These are phyloP conservation scores for Acanthacorydalis orientalis DNA, from an alignment of 2,888 invertebrate genomes.

Conservation along the genomic window DNA sequence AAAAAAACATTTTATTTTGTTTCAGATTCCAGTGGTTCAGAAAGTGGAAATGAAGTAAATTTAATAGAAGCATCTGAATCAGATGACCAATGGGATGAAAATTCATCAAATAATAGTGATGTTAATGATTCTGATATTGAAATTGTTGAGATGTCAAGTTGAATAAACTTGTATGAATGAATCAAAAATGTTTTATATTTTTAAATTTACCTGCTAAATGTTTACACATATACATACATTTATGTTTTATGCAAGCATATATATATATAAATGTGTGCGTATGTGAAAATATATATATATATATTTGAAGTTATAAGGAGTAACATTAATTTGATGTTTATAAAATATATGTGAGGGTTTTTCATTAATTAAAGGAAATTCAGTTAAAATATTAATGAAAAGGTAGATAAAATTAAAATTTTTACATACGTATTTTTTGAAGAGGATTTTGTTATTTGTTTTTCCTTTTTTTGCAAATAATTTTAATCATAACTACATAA, in stretches of 20 bases:
- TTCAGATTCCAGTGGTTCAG: conserved; percentile 21
- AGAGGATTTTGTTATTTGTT: too few relatives aligned
- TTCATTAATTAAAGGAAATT: too few relatives aligned
- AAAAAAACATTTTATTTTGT: conserved; percentile 8
- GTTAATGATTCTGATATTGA: conserved; percentile 8
- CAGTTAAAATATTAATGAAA: too few relatives aligned
- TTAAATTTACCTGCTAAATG: not conserved
- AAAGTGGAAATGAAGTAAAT: conserved; percentile 19
- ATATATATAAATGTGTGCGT: not conserved
- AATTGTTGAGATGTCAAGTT: conserved; percentile 4
- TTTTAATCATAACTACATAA: too few relatives aligned
- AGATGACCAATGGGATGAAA: conserved; percentile 24
- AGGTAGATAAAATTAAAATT: too few relatives aligned
- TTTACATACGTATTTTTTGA: too few relatives aligned
- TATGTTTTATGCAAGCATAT: not conserved
- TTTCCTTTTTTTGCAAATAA: too few relatives aligned
- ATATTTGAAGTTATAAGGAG: too few relatives aligned
- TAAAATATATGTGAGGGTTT: too few relatives aligned
- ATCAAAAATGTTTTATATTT: conserved; percentile 1
- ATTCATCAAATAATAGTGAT: conserved; percentile 14
- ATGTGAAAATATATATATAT: too few relatives aligned
- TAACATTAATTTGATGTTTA: too few relatives aligned
- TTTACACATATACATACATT: not conserved
- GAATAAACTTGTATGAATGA: conserved; percentile 1
- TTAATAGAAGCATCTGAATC: conserved; percentile 18